Evolutionary conservation across 1,140 invertebrate genomes (phyloP).

Genomic region (Bombus balteatus): DNA sequence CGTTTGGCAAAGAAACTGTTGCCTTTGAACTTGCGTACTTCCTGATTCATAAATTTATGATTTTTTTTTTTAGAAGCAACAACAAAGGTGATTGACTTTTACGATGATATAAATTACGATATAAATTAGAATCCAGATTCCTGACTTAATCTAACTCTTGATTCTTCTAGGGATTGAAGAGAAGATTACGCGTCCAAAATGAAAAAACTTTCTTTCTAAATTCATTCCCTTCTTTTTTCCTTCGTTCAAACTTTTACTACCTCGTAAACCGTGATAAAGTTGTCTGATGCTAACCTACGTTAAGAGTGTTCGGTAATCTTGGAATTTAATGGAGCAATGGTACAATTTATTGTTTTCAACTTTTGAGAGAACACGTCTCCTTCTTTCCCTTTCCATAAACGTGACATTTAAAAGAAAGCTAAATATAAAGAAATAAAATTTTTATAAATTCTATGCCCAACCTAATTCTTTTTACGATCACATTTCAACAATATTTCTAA

Average conservation of each 20-base stretch:
- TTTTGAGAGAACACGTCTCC: neutral
- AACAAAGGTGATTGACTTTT: neutral
- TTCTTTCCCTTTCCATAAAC: no score
- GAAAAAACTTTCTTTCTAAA: slow-evolving; percentile 34
- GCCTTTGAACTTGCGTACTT: neutral
- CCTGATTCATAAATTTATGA: neutral
- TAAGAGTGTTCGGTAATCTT: neutral
- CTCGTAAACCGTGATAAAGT: slow-evolving; percentile 24
- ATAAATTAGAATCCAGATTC: slow-evolving; percentile 13
- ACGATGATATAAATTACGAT: neutral
- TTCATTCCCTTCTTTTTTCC: neutral
- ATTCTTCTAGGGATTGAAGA: neutral
- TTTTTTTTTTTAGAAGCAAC: no score
- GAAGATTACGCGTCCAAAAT: slow-evolving; percentile 8
- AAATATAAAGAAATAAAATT: neutral
- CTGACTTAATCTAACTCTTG: slow-evolving; percentile 1
- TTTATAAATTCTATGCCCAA: neutral
- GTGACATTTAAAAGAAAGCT: no score
- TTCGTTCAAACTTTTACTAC: neutral
- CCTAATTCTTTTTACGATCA: neutral
- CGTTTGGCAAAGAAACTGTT: neutral
- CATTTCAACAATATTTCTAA: neutral
- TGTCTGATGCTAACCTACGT: neutral
- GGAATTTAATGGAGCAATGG: neutral
- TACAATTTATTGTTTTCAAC: neutral